Base-by-base conservation (phyloP, 2,888 invertebrate species). In the Aproaerema taeniolella region DNA sequence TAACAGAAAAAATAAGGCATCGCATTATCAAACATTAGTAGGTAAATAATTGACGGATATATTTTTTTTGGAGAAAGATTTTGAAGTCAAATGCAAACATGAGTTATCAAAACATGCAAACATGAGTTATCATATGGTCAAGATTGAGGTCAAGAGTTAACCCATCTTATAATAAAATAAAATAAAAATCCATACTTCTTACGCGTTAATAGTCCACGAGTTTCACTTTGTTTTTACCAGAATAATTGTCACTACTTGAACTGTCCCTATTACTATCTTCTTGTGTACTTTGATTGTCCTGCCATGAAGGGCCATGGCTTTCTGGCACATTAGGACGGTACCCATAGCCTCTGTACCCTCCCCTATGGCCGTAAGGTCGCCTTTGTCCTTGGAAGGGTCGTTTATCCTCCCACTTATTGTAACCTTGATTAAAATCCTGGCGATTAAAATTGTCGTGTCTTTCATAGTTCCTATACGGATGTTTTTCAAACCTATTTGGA, bases 171-270 rank as follows among this genome's bases (percentile, higher is more conserved):
- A n/a, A n/a, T n/a, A n/a, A n/a, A n/a, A n/a, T n/a, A n/a, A n/a
- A n/a, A n/a, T n/a, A n/a, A n/a, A n/a, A n/a, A n/a, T n/a, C n/a
- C n/a, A 20, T 7, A 20, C 4, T 7, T 20, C 20, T 20, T 20
- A 20, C n/a, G 20, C 7, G 7, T 54, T 59, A 83, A 54, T 85
- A 85, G 61, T 85, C 83, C 24, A 85, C 83, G 41, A 85, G 66
- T 59, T 82, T 83, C 3, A 83, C 68, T 65, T 72, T 79, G 40
- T 51, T 73, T 49, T 72, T 80, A 38, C 52, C 72, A 49, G n/a
- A n/a, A n/a, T 55, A 72, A 14, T 57, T 48, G 20, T 52, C 42
- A 13, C 43, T 35, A 2, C 58, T 58, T 6, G 50, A 24, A 14
- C 41, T 38, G n/a, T 58, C 55, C 41, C n/a, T 31, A 11, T 46